A percentile compares a stretch with the other conserved stretches of the same genome.
Evolutionary conservation across 2,797 vertebrate species (phyloP).

Genomic region (Xiphorhynchus erythropygius): DNA sequence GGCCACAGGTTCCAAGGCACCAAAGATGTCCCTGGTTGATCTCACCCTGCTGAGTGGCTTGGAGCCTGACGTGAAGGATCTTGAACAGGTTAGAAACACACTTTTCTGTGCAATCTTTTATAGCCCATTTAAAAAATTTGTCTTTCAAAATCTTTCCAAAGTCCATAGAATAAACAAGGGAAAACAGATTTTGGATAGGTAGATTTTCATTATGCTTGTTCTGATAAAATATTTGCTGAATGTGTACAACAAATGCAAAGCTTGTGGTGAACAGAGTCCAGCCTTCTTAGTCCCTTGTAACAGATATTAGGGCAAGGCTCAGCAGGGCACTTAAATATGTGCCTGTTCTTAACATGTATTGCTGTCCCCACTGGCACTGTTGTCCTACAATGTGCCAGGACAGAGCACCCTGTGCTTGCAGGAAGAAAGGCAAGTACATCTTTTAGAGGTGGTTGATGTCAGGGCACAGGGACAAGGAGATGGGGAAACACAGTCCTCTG

Average conservation of each 20-base stretch:
- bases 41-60: slow-evolving; percentile 77
- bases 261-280: not conserved
- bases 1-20: slow-evolving; percentile 10
- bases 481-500: fast-evolving
- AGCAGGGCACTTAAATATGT: not conserved
- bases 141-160: not conserved
- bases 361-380: not conserved
- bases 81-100: slow-evolving; percentile 62
- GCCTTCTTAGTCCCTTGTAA: not conserved
- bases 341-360: not conserved
- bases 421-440: not conserved
- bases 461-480: not conserved
- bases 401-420: not conserved
- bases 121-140: not conserved
- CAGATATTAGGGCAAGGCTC: not conserved
- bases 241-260: not conserved
- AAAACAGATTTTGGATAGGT: not conserved
- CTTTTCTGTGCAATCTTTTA: not conserved
- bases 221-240: not conserved
- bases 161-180: not conserved
- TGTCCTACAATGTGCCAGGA: fast-evolving
- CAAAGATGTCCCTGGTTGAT: slow-evolving; percentile 78
- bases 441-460: not conserved
- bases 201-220: not conserved
- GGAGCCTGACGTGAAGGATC: slow-evolving; percentile 67